Percentiles rank a stretch among this genome's conserved stretches.
Evolutionary conservation across 2,888 invertebrate species (phyloP).

Genomic region (Scaptodrosophila latifasciaeformis): DNA sequence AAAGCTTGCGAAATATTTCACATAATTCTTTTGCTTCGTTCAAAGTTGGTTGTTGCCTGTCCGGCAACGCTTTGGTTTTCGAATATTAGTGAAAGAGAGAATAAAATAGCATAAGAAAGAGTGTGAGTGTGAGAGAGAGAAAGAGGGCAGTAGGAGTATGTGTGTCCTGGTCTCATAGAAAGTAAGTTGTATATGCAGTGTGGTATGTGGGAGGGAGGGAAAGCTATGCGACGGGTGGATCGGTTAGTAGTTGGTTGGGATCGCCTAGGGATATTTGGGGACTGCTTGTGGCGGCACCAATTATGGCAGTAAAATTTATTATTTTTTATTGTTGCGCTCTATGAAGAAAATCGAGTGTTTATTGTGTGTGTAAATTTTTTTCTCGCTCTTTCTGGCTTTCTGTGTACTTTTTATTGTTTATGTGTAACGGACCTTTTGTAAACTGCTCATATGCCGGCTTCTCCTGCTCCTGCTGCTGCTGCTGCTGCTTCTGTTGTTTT

Average conservation of each 20-base stretch:
- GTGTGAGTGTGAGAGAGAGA: too few species aligned
- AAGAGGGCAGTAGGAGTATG: too few species aligned
- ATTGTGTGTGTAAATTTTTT: slow-evolving; percentile 24
- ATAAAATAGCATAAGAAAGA: too few species aligned
- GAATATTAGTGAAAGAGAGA: too few species aligned
- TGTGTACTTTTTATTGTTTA: slow-evolving; percentile 22
- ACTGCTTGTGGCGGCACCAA: slow-evolving; percentile 61
- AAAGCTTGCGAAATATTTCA: slow-evolving; percentile 52
- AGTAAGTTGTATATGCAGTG: too few species aligned
- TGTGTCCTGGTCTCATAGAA: too few species aligned
- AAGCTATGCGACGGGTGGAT: too few species aligned
- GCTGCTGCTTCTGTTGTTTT: slow-evolving; percentile 11
- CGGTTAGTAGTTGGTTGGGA: background rate
- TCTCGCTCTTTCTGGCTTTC: slow-evolving; percentile 13
- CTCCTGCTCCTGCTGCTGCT: slow-evolving; percentile 18
- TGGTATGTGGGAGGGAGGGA: too few species aligned
- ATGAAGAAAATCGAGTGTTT: slow-evolving; percentile 55
- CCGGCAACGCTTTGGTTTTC: too few species aligned
- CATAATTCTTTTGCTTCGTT: slow-evolving; percentile 44
- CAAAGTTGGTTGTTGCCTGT: too few species aligned
- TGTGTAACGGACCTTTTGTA: slow-evolving; percentile 6
- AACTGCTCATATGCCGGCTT: slow-evolving; percentile 32
- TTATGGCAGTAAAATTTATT: slow-evolving; percentile 59
- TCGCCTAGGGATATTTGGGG: slow-evolving; percentile 3
- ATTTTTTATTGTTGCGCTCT: slow-evolving; percentile 57